Evolutionary conservation across 1,140 invertebrate genomes (phyloP).

Genomic region (Halesus radiatus): DNA sequence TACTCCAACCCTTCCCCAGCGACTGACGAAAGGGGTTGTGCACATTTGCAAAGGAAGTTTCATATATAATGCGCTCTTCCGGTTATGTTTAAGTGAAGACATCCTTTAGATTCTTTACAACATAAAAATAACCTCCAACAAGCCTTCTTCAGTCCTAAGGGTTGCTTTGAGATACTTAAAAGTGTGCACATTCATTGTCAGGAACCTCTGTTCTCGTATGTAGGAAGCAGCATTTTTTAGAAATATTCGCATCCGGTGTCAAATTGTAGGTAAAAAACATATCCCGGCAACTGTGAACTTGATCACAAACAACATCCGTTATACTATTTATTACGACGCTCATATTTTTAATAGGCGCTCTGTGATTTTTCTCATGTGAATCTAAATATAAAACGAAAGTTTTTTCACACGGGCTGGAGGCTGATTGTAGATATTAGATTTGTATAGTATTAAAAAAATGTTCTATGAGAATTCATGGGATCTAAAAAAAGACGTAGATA

Average conservation of each 20-base stretch:
- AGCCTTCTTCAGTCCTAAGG: constrained; percentile 6
- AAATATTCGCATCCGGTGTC: constrained; percentile 15
- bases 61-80: background rate
- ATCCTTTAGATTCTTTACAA: constrained; percentile 12
- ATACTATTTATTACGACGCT: background rate
- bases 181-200: too few species aligned
- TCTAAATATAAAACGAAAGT: background rate
- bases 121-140: background rate
- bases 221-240: constrained; percentile 1
- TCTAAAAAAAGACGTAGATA: too few species aligned
- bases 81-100: constrained; percentile 1
- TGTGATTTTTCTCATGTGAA: constrained; percentile 11
- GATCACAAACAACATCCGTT: background rate
- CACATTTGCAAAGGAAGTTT: constrained; percentile 1
- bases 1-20: constrained; percentile 2
- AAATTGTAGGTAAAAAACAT: constrained; percentile 4
- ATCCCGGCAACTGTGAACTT: background rate
- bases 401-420: background rate
- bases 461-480: too few species aligned
- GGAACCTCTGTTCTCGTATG: background rate
- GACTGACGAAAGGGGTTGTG: background rate
- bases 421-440: too few species aligned
- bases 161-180: background rate
- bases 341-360: background rate
- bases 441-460: too few species aligned